A percentile compares a stretch with the other conserved stretches of the same genome.
phyloP scores from a whole-genome alignment of 2,888 invertebrate species.

The Dichetophora obliterata region DNA sequence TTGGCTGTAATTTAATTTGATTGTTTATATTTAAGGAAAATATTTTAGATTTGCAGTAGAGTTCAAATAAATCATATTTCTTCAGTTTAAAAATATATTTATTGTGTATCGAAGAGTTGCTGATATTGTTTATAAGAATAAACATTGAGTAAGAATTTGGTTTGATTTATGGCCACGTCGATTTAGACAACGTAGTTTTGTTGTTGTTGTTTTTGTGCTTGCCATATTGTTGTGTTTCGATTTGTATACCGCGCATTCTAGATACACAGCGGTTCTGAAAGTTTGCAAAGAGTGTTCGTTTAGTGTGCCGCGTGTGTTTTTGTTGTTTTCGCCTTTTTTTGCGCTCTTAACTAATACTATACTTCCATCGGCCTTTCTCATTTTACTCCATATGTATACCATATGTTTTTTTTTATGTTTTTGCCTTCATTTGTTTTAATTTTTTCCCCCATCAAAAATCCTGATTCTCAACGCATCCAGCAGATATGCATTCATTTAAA shows the following conservation, averaged over 20 bases:
- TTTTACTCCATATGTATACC: too few species aligned
- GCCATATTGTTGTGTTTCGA: background rate
- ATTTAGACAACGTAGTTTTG: background rate
- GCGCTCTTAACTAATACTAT: too few species aligned
- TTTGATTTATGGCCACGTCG: slow-evolving; percentile 1
- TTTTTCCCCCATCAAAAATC: background rate
- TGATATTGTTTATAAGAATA: background rate
- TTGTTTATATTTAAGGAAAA: background rate
- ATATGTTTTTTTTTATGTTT: too few species aligned
- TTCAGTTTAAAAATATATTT: too few species aligned
- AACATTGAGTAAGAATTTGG: background rate
- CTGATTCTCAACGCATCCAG: background rate
- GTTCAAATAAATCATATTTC: background rate
- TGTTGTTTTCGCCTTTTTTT: too few species aligned
- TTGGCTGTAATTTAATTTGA: too few species aligned
- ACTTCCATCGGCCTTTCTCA: too few species aligned
- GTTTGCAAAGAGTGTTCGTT: too few species aligned
- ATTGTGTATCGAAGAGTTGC: background rate
- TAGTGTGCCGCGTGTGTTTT: too few species aligned
- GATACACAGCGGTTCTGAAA: too few species aligned
- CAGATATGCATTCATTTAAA: background rate
- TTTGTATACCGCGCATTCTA: too few species aligned
- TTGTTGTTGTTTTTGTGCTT: background rate
- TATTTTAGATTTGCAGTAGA: background rate
- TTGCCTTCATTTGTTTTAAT: too few species aligned